phyloP scores from a whole-genome alignment of 2,797 vertebrate genomes.

The Psittacula derbiana region DNA sequence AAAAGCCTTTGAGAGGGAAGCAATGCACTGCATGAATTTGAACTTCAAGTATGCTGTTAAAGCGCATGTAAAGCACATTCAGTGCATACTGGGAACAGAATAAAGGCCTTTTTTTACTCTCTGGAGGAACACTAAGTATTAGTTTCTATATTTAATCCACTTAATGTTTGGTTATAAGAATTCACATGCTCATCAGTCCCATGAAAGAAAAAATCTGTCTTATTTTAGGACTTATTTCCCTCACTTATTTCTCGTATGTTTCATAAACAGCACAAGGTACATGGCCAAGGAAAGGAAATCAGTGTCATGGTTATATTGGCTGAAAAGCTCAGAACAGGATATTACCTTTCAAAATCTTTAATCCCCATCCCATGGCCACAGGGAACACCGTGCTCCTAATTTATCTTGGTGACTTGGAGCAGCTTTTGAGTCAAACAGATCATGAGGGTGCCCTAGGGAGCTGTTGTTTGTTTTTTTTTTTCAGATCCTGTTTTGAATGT shows the following conservation, averaged over 20 bases:
- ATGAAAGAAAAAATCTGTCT: background rate
- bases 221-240: constrained; percentile 14
- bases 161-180: constrained; percentile 17
- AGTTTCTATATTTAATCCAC: constrained; percentile 34
- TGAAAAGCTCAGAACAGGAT: constrained; percentile 36
- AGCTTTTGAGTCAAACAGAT: background rate
- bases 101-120: background rate
- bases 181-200: constrained; percentile 14
- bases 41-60: background rate
- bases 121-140: background rate
- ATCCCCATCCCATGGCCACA: fast-evolving
- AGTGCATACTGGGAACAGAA: background rate
- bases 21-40: fast-evolving
- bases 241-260: background rate
- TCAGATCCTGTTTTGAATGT: background rate
- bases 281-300: constrained; percentile 8
- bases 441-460: background rate
- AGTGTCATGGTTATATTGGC: background rate
- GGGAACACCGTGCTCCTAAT: background rate
- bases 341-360: constrained; percentile 47
- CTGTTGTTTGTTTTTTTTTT: too few relatives aligned
- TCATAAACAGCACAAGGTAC: background rate
- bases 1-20: constrained; percentile 34
- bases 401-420: background rate
- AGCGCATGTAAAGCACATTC: background rate